Evolutionary conservation across 2,888 invertebrate species (phyloP).

Genomic region (Merodon equestris): DNA sequence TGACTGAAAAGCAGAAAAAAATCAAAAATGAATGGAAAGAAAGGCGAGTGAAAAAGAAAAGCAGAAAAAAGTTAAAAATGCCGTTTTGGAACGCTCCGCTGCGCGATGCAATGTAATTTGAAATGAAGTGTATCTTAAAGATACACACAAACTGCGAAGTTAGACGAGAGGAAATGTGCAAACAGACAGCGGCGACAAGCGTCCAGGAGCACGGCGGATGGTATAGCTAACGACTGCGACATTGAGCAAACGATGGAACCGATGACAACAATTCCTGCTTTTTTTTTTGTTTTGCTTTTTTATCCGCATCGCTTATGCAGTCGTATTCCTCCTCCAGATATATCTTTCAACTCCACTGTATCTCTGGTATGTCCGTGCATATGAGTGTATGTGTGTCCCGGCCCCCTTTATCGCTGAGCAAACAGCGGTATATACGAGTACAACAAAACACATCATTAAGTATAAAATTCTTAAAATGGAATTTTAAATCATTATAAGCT

Average conservation of each 20-base stretch:
- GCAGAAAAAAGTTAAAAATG: conserved; percentile 76
- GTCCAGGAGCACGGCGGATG: conserved; percentile 24
- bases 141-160: conserved; percentile 18
- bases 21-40: not conserved
- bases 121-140: conserved; percentile 57
- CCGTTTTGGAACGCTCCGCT: conserved; percentile 73
- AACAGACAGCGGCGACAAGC: conserved; percentile 35
- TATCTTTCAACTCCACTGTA: conserved; percentile 19
- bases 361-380: conserved; percentile 3
- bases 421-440: conserved; percentile 71
- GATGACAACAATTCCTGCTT: conserved; percentile 34
- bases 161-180: conserved; percentile 26
- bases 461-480: conserved; percentile 80
- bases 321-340: conserved; percentile 50
- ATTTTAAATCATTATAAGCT: conserved; percentile 78
- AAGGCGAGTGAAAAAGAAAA: conserved; percentile 59
- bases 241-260: conserved; percentile 52
- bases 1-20: no score
- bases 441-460: conserved; percentile 79
- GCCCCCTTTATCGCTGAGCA: conserved; percentile 57
- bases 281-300: conserved; percentile 23
- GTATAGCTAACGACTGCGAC: conserved; percentile 52
- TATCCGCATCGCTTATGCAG: conserved; percentile 54
- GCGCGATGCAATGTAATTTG: conserved; percentile 46
- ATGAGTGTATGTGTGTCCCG: conserved; percentile 35